Conservation (phyloP, 2,113 vertebrate genomes). For the Corvus cornix region DNA sequence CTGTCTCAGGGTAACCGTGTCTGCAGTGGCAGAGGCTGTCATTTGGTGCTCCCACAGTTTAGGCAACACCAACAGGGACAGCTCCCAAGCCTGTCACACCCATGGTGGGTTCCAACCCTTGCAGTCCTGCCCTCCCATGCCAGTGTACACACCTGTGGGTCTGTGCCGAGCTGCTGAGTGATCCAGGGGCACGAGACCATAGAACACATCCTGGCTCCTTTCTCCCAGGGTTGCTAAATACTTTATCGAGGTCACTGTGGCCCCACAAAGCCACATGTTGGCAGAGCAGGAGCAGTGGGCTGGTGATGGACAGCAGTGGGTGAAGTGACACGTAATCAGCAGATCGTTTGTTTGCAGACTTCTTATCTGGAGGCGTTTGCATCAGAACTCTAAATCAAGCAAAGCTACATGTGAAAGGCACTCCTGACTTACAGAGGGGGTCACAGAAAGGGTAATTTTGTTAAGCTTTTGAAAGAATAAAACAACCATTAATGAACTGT, state of each 20-base stretch:
- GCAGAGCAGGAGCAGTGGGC: not conserved
- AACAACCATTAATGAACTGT: not conserved
- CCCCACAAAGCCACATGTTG: not conserved
- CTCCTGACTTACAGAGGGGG: not conserved
- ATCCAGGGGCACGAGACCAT: not conserved
- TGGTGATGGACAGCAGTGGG: not conserved
- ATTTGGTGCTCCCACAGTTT: not conserved
- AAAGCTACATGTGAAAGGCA: not conserved
- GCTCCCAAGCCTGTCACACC: not conserved
- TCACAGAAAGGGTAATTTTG: not conserved
- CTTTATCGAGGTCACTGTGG: not conserved
- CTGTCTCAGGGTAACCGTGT: fast-evolving
- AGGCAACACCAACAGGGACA: not conserved
- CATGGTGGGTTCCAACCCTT: not conserved
- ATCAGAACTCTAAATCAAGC: not conserved
- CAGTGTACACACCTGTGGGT: not conserved
- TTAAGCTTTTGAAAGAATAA: not conserved
- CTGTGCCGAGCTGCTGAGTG: not conserved
- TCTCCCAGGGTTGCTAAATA: not conserved
- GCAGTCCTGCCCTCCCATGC: not conserved
- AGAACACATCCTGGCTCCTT: not conserved
- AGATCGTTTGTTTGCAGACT: not conserved
- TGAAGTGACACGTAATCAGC: not conserved
- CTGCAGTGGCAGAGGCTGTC: not conserved
- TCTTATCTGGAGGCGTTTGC: slow-evolving; percentile 26